phyloP scores from a whole-genome alignment of 2,797 vertebrate species.

The Echeneis naucrates region DNA sequence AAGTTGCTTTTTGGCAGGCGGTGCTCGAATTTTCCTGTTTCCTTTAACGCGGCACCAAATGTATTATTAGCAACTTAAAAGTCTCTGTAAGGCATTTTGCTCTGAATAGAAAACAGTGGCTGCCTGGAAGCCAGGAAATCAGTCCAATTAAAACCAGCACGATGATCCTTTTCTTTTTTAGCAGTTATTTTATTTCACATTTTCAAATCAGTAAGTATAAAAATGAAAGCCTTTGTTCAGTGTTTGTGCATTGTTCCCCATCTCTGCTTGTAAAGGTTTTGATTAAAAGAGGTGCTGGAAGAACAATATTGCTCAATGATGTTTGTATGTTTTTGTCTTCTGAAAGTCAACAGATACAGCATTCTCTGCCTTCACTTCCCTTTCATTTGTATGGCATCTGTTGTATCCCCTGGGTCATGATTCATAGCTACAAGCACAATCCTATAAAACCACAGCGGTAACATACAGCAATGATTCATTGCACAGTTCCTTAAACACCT shows the following conservation, averaged over 20 bases:
- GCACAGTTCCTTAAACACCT: conserved; percentile 24
- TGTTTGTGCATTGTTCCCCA: conserved; percentile 22
- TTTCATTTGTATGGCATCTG: conserved; percentile 39
- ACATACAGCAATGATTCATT: conserved; percentile 24
- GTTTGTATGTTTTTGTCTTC: conserved; percentile 46
- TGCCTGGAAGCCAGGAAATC: conserved; percentile 42
- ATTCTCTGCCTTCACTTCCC: conserved; percentile 20
- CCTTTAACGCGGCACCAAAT: conserved; percentile 31
- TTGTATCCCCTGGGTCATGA: conserved; percentile 31
- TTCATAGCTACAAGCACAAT: conserved; percentile 41
- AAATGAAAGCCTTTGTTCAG: conserved; percentile 36
- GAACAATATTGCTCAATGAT: conserved; percentile 38
- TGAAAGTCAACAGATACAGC: conserved; percentile 37
- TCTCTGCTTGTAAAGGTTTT: conserved; percentile 32
- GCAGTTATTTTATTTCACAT: conserved; percentile 43
- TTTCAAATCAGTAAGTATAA: conserved; percentile 35
- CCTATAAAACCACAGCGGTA: conserved; percentile 30
- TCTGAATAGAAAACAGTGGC: conserved; percentile 45
- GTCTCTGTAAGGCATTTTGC: conserved; percentile 14
- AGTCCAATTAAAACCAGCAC: conserved; percentile 35
- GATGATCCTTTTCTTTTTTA: conserved; percentile 9
- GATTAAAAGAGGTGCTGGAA: conserved; percentile 41
- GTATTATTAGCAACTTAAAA: conserved; percentile 45
- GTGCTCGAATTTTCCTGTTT: conserved; percentile 30
- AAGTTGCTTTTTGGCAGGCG: conserved; percentile 37